Evolutionary conservation across 2,113 vertebrate genomes (phyloP).

Genomic region (Heterotis niloticus): DNA sequence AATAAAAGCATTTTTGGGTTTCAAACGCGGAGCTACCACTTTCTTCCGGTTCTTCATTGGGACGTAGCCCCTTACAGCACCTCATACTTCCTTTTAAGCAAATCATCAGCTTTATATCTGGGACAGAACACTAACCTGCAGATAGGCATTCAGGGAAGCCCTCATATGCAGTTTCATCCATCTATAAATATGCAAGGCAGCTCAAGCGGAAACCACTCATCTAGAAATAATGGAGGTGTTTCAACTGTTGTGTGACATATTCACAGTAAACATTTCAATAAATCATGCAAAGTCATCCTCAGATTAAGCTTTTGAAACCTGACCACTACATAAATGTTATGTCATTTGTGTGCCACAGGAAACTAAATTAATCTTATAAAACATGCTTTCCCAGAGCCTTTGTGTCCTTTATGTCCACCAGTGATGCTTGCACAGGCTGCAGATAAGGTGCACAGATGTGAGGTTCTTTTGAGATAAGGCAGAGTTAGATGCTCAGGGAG

Average conservation of each 20-base stretch:
- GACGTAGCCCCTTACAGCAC: no score
- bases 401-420: neutral
- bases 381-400: neutral
- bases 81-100: no score
- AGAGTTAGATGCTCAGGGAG: neutral
- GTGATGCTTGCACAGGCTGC: neutral
- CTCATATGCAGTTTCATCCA: no score
- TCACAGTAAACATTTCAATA: neutral
- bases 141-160: neutral
- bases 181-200: neutral
- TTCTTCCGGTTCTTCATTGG: no score
- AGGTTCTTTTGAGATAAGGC: slow-evolving; percentile 3
- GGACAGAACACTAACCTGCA: neutral
- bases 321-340: neutral
- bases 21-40: no score
- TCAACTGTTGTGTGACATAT: neutral
- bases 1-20: no score
- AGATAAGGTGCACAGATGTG: neutral
- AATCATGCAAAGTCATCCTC: neutral
- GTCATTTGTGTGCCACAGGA: neutral
- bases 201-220: neutral
- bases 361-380: neutral
- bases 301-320: neutral
- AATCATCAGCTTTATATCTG: no score
- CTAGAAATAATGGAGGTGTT: neutral